These are phyloP conservation scores for Chauna torquata DNA, from an alignment of 2,113 vertebrate species.

Conservation along the genomic window DNA sequence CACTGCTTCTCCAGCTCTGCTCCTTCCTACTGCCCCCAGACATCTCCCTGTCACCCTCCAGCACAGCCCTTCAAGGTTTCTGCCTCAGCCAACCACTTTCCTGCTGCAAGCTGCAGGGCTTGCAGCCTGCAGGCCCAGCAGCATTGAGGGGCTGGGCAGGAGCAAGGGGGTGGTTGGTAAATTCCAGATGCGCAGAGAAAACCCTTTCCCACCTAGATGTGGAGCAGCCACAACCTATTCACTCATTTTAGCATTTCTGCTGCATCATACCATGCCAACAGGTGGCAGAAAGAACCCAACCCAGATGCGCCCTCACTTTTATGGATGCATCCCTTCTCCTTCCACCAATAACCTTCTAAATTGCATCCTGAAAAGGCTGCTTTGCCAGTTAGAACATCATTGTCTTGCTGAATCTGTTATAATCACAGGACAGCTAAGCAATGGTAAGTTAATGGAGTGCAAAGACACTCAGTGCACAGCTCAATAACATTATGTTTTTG, in stretches of 20 bases:
- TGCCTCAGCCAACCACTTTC: not conserved
- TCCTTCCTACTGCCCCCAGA: not conserved
- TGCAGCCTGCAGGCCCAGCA: not conserved
- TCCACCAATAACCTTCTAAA: constrained; percentile 3
- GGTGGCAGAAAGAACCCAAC: not conserved
- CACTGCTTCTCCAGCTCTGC: not conserved
- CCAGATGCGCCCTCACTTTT: not conserved
- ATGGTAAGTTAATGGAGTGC: not conserved
- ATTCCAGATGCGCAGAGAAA: not conserved
- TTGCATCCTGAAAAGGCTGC: not conserved
- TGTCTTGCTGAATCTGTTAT: constrained; percentile 11
- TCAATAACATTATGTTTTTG: not conserved
- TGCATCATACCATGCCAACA: not conserved
- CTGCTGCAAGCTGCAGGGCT: not conserved
- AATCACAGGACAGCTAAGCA: not conserved
- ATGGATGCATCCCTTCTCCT: not conserved
- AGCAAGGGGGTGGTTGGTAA: not conserved
- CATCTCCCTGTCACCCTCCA: not conserved
- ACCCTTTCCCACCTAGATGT: not conserved
- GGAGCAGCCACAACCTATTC: not conserved
- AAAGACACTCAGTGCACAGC: not conserved
- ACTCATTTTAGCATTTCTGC: not conserved
- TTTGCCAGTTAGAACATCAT: not conserved
- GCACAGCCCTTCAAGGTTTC: not conserved
- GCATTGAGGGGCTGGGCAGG: not conserved